phyloP scores from a whole-genome alignment of 2,113 vertebrate genomes.

The Camelus bactrianus region DNA sequence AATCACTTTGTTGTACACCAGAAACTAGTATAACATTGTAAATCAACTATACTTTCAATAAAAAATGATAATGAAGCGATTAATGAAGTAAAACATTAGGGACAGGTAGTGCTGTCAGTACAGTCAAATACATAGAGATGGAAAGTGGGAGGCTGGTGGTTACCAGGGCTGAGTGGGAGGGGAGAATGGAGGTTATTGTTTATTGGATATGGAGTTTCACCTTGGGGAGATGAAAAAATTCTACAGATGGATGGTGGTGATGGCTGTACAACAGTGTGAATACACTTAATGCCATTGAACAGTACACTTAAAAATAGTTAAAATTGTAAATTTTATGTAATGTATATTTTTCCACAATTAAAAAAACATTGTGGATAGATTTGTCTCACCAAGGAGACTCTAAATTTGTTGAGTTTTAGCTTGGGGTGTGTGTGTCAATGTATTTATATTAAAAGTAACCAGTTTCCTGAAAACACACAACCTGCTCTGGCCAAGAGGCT shows the following conservation, averaged over 20 bases:
- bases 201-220: background rate
- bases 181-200: background rate
- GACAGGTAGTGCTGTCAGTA: background rate
- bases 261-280: background rate
- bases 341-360: background rate
- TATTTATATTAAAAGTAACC: slow-evolving; percentile 53
- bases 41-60: no score
- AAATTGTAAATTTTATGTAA: background rate
- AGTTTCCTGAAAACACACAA: slow-evolving; percentile 73
- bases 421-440: slow-evolving; percentile 25
- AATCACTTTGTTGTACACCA: no score
- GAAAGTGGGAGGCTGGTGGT: background rate
- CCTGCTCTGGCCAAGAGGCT: slow-evolving; percentile 54
- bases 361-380: background rate
- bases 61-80: background rate
- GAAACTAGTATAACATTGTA: no score
- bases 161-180: background rate
- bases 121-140: background rate
- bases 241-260: background rate
- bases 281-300: background rate
- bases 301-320: background rate
- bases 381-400: slow-evolving; percentile 22
- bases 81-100: background rate
- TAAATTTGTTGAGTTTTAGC: slow-evolving; percentile 58
- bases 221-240: background rate